Evolutionary conservation across 37 sponge, comb jelly and placozoan genomes (phyloP).

Genomic region (Theonella swinhoei): DNA sequence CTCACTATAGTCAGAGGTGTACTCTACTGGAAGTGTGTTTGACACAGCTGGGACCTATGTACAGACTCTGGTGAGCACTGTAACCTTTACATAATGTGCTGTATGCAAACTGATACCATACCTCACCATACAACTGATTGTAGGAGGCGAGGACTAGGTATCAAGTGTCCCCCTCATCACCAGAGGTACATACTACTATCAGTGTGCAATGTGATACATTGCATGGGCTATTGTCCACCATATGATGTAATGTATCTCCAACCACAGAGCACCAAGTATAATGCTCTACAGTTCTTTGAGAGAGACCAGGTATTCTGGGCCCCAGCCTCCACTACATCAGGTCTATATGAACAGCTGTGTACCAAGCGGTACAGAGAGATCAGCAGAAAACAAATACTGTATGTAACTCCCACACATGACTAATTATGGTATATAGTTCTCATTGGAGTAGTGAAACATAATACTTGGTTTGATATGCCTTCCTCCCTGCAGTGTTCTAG

Average conservation of each 20-base stretch:
- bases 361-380: conserved; percentile 58
- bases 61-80: background rate
- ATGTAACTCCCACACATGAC: background rate
- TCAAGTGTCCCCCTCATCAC: background rate
- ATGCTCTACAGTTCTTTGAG: conserved; percentile 40
- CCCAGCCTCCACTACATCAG: conserved; percentile 54
- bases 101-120: too few species aligned
- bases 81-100: too few species aligned
- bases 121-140: background rate
- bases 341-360: conserved; percentile 48
- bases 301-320: conserved; percentile 49
- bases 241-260: background rate
- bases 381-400: conserved; percentile 20
- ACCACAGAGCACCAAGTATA: background rate
- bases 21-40: background rate
- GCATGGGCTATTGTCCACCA: too few species aligned
- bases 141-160: background rate
- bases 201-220: too few species aligned
- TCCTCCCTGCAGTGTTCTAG: conserved; percentile 5
- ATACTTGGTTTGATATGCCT: too few species aligned
- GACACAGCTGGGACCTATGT: background rate
- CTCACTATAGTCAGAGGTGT: background rate
- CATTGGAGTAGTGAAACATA: too few species aligned
- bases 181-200: too few species aligned
- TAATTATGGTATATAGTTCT: too few species aligned